Percentiles rank a stretch among this genome's conserved stretches.
phyloP scores from a whole-genome alignment of 2,113 vertebrate genomes.

The Sorex araneus region DNA sequence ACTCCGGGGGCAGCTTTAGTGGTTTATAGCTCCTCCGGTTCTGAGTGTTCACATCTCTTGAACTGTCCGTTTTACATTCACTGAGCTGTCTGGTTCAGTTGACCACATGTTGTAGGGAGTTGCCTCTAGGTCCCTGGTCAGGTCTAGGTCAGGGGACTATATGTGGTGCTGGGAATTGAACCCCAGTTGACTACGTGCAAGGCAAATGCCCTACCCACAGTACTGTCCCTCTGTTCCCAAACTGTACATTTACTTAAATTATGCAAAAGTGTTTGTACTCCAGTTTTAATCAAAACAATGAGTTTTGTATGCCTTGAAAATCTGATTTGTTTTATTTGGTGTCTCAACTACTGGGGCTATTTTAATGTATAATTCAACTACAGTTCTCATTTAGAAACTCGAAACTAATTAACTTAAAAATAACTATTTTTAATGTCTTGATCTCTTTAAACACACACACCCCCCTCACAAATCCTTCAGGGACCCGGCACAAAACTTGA shows the following conservation, averaged over 20 bases:
- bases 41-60: too few relatives aligned
- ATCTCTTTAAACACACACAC: conserved; percentile 36
- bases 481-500: conserved; percentile 49
- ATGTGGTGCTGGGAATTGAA: too few relatives aligned
- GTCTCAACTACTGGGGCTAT: conserved; percentile 30
- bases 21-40: too few relatives aligned
- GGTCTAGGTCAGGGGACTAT: too few relatives aligned
- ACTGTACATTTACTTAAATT: not conserved
- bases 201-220: too few relatives aligned
- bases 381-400: conserved; percentile 62
- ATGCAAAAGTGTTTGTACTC: conserved; percentile 59
- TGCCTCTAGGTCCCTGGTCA: too few relatives aligned
- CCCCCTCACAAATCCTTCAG: not conserved
- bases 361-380: conserved; percentile 10
- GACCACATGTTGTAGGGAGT: too few relatives aligned
- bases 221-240: too few relatives aligned
- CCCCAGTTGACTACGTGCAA: too few relatives aligned
- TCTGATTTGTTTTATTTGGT: conserved; percentile 61
- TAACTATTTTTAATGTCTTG: conserved; percentile 36
- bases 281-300: conserved; percentile 32
- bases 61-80: too few relatives aligned
- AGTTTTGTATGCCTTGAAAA: conserved; percentile 53
- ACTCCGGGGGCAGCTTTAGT: too few relatives aligned
- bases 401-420: conserved; percentile 5
- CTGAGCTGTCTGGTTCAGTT: too few relatives aligned